Evolutionary conservation across 2,797 vertebrate genomes (phyloP).

Genomic region (Melopsittacus undulatus): DNA sequence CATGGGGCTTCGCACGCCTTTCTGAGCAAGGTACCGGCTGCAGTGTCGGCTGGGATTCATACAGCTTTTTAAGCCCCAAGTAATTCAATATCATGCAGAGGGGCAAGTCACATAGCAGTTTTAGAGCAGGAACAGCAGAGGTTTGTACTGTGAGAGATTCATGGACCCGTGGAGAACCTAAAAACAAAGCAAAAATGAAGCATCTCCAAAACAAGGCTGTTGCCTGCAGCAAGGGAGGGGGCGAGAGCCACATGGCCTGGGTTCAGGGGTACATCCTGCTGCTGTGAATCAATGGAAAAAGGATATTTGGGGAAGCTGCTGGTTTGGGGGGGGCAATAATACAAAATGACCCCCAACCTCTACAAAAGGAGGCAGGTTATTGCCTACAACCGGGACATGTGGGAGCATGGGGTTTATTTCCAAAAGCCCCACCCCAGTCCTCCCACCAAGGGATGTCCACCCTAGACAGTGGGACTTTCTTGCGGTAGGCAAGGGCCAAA

Average conservation of each 20-base stretch:
- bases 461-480: not conserved
- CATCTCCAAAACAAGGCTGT: not conserved
- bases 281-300: not conserved
- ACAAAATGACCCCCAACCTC: not conserved
- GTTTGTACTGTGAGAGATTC: not conserved
- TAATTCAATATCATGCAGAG: not conserved
- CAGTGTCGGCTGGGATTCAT: not conserved
- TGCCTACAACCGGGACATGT: not conserved
- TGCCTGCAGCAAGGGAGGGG: not conserved
- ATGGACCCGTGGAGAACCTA: accelerated
- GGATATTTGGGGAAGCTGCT: not conserved
- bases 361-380: not conserved
- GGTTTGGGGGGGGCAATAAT: not conserved
- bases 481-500: not conserved
- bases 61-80: not conserved
- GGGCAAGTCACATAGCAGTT: not conserved
- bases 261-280: not conserved
- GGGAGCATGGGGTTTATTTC: not conserved
- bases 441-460: not conserved
- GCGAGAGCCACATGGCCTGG: not conserved
- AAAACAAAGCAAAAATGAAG: not conserved
- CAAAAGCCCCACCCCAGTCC: not conserved
- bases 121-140: not conserved
- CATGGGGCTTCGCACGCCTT: not conserved
- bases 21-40: not conserved